Evolutionary conservation across 1,140 invertebrate species (phyloP), one percentile per base, ranked within the genome.

Genomic region (Nomia melanderi): DNA sequence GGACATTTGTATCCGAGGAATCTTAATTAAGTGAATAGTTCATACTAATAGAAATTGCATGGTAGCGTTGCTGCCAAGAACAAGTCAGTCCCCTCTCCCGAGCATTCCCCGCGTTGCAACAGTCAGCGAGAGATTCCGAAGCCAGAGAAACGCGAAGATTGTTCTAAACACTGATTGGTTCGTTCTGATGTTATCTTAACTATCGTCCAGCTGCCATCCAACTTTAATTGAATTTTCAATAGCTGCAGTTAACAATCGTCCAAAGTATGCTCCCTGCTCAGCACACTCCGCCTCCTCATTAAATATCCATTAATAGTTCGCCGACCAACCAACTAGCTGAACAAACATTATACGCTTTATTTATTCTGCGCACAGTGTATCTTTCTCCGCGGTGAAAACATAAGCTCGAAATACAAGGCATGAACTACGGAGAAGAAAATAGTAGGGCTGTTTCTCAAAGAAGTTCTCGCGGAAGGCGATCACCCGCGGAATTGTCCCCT

Each of bases 391-490:
- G 12, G 2, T 17, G 14, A 44, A 44, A 17, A 44, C n/a, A n/a
- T n/a, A 44, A 20, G 6, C 23, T 2, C 23, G 50, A 53, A 53
- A 11, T 53, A 50, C 47, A 50, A 20, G 6, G 41, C 3, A 5
- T 4, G 47, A n/a, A n/a, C 3, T 8, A 14, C 8, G n/a, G 41
- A 44, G 33, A 36, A 36, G 33, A 36, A 36, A 36, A 36, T 36
- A 8, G 3, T 36, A n/a, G n/a, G 20, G 20, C n/a, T 20, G 8
- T 20, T n/a, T 50, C n/a, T n/a, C 47, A n/a, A 36, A 53, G 70
- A 50, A 53, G 47, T 47, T n/a, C 70, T 63, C 31, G 44, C 33
- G 33, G 53, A 63, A 33, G 23, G 20, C 31, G 17, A 39, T 72
- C 41, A 50, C 23, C 57, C 69, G 29, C 62, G 2, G 20, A 53